Evolutionary conservation across 2,888 invertebrate species (phyloP), one percentile per base, ranked within the genome.

Genomic region (Epistrophella euchroma): DNA sequence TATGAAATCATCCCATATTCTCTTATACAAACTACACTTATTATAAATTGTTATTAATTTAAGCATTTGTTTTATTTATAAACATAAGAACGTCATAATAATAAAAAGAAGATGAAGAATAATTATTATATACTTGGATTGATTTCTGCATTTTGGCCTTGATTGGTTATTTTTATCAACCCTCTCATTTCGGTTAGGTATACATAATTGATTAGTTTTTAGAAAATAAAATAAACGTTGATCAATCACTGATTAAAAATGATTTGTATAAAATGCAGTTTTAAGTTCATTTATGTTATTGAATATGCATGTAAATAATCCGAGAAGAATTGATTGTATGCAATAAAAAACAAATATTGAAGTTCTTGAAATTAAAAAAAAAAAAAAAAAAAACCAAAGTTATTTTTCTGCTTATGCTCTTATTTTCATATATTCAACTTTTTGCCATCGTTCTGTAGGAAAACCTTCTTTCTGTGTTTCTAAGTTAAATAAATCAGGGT

Each of bases 251-350:
- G 82, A 76, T 64, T 76, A 25, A 76, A 58, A 58, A 58, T 70
- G 58, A 79, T 75, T 84, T 84, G 84, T 79, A 84, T 84, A 78
- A 78, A 78, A 74, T 55, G 77, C 79, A 82, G 55, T 66, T 37
- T 35, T 75, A 35, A 71, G 43, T 66, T 85, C 45, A 68, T 80
- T 80, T 76, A 81, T 77, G 80, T 77, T 80, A 81, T 70, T 22
- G 37, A 58, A 60, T 60, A 66, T 80, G 80, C 80, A 85, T 85
- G 85, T 85, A 85, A 72, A 85, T 85, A 81, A 68, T 81, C 76
- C 68, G 71, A 76, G 60, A 85, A 79, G 58, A 85, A 85, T 85
- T 80, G 76, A 80, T 85, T 71, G 73, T 72, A 85, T 81, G 68
- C 72, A 77, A 80, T 80, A 76, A 78, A 78, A 85, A 64, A 50